Percentiles rank a stretch among this genome's conserved stretches.
Conservation (phyloP, 1,140 invertebrate species). For the Scaptomyza pallida region DNA sequence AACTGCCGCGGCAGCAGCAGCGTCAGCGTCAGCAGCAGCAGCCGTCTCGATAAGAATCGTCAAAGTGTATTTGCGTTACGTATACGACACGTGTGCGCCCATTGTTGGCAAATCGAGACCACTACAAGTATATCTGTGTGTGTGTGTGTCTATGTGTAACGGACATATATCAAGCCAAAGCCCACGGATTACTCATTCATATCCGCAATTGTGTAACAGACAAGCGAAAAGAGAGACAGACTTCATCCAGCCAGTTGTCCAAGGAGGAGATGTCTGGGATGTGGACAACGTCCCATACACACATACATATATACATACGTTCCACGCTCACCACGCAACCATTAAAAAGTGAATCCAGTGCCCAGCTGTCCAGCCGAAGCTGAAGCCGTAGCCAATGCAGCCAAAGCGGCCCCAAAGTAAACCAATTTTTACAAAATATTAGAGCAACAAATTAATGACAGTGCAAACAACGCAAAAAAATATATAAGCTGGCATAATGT, state of each 20-base stretch:
- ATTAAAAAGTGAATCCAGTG: conserved; percentile 79
- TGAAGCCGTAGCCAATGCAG: too few species aligned
- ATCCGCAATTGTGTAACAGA: conserved; percentile 79
- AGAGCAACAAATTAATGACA: conserved; percentile 78
- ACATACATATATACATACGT: background rate
- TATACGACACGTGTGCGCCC: conserved; percentile 79
- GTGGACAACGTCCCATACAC: conserved; percentile 36
- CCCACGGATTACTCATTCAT: conserved; percentile 82
- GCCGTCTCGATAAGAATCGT: conserved; percentile 72
- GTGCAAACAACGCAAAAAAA: conserved; percentile 48
- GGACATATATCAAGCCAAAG: conserved; percentile 81
- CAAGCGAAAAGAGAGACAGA: background rate
- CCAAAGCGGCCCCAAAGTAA: conserved; percentile 48
- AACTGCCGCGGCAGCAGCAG: background rate
- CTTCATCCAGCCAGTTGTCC: background rate
- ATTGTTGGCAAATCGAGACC: conserved; percentile 37
- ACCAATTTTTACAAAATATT: conserved; percentile 79
- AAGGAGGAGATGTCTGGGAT: conserved; percentile 24
- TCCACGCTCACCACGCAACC: conserved; percentile 59
- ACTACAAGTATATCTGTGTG: background rate
- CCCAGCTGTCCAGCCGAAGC: conserved; percentile 48
- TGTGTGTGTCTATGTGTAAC: conserved; percentile 46
- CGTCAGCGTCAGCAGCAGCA: conserved; percentile 2
- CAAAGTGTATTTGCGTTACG: conserved; percentile 74
- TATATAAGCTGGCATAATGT: background rate